phyloP scores from a whole-genome alignment of 2,797 vertebrate species.

The Lutjanus argentimaculatus region DNA sequence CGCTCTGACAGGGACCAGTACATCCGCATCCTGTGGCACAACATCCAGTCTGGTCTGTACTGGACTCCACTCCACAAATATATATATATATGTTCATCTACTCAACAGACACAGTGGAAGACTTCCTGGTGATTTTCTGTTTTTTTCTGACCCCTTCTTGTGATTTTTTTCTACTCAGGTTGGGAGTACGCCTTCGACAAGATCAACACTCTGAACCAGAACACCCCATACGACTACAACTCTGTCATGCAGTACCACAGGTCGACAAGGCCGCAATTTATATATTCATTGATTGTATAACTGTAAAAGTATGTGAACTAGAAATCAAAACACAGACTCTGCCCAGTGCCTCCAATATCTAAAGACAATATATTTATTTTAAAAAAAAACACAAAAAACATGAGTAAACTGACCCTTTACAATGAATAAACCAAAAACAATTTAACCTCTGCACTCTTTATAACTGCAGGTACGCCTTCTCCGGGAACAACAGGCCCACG shows the following conservation, averaged over 20 bases:
- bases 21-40: constrained; percentile 76
- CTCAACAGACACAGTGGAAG: too few relatives aligned
- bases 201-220: constrained; percentile 75
- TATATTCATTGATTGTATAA: neutral
- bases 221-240: constrained; percentile 78
- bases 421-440: neutral
- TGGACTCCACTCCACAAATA: too few relatives aligned
- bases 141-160: neutral
- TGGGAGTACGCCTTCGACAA: constrained; percentile 75
- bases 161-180: constrained; percentile 31
- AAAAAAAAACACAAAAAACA: too few relatives aligned
- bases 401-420: neutral
- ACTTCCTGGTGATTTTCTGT: neutral
- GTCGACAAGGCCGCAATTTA: constrained; percentile 20
- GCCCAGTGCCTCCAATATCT: too few relatives aligned
- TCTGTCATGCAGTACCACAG: constrained; percentile 81
- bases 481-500: constrained; percentile 75
- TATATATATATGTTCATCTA: too few relatives aligned
- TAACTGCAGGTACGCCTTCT: constrained; percentile 77
- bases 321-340: neutral
- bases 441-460: neutral
- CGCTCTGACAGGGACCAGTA: constrained; percentile 81
- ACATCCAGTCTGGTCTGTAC: constrained; percentile 62
- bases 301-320: too few relatives aligned
- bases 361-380: too few relatives aligned